Evolutionary conservation across 2,888 invertebrate genomes (phyloP), one percentile per base, ranked within the genome.

Genomic region (Maniola hyperantus): DNA sequence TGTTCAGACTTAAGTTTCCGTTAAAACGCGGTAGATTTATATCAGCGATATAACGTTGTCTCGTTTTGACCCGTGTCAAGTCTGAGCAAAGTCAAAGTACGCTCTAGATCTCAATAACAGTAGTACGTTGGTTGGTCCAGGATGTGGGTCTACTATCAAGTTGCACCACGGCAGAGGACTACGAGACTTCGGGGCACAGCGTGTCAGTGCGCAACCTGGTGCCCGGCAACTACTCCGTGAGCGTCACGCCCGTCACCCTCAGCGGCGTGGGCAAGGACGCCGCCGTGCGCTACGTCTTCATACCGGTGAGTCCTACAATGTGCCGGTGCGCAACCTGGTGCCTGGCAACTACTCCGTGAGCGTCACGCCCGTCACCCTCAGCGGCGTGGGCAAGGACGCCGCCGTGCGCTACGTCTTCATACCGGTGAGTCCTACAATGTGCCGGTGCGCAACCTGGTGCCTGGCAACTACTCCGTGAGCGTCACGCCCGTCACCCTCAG

Each of bases 301-400:
- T 97, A 81, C 93, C 95, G 83, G 96, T 94, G 76, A 83, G 84
- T 80, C 0, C 50, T n/a, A 87, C 68, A 81, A 86, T 0, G 93
- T 94, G 79, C 81, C 89, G 13, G 79, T 96, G 68, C 93, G 92
- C 68, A 93, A 93, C 73, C 83, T 97, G 44, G 89, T 93, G 50
- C 93, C 97, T 46, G 98, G 98, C 34, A 97, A 97, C 89, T 98
- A 98, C 86, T 96, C 96, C 73, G 91, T 97, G 59, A 93, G 93
- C 72, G 93, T 98, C 11, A 94, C 94, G 66, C 97, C 97, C 7
- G 94, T 95, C 60, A 97, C 98, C 10, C 92, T 97, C 70, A 96
- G 96, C 59, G 97, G 96, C 39, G 93, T 94, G 64, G 96, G 96
- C 11, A 93, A 93, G 68, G 93, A 90, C 69, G 94, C 96, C 5